Conservation (phyloP, 2,113 vertebrate genomes). For the Trogon melanurus region DNA sequence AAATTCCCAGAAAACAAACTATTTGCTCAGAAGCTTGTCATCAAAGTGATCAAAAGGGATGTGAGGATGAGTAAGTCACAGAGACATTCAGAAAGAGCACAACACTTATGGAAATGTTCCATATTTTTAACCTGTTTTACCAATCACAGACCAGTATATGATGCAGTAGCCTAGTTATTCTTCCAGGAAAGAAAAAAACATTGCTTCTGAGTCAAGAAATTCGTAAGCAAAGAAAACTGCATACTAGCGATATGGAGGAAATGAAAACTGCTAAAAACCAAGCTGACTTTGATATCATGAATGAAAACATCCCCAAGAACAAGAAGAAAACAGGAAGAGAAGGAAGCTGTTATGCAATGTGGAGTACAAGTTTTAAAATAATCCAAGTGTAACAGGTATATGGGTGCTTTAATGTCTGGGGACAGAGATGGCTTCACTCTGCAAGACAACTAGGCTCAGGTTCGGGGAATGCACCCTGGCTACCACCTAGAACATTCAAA, state of each 20-base stretch:
- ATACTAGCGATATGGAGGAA: neutral
- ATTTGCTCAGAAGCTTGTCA: neutral
- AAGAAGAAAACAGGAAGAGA: neutral
- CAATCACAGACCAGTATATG: neutral
- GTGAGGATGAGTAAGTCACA: neutral
- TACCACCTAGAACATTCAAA: neutral
- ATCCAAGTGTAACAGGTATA: neutral
- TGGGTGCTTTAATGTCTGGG: neutral
- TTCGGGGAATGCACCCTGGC: neutral
- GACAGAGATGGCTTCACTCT: neutral
- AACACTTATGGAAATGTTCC: accelerated
- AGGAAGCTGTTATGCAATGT: neutral
- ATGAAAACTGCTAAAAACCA: neutral
- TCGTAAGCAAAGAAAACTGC: neutral
- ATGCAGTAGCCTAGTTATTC: neutral
- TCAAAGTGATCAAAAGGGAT: neutral
- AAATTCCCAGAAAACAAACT: neutral
- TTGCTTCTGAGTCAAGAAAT: neutral
- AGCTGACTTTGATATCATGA: neutral
- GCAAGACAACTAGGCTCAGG: neutral
- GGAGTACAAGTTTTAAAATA: neutral
- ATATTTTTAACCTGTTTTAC: neutral
- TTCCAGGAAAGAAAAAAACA: neutral
- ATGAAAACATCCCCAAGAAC: neutral
- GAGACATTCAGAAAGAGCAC: neutral